A percentile compares a stretch with the other conserved stretches of the same genome.
These are phyloP conservation scores for Sphaeramia orbicularis DNA, from an alignment of 2,797 vertebrate genomes.

Conservation along the genomic window DNA sequence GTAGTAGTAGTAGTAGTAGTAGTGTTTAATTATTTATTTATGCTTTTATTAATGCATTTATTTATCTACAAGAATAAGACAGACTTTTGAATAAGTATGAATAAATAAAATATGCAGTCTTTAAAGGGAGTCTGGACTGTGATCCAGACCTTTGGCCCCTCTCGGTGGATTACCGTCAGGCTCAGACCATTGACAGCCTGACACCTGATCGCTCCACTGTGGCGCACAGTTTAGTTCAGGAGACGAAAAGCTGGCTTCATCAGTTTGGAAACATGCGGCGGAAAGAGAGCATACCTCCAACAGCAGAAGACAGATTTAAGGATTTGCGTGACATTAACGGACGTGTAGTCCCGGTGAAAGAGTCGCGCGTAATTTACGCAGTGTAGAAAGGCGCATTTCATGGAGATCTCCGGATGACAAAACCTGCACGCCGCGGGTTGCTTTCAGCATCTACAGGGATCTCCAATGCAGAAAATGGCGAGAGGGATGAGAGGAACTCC, in stretches of 20 bases:
- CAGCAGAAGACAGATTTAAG: conserved; percentile 17
- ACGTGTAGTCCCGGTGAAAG: conserved; percentile 13
- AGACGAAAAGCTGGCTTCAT: conserved; percentile 23
- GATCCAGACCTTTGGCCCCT: conserved; percentile 61
- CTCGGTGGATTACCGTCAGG: conserved; percentile 42
- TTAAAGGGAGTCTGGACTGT: conserved; percentile 9
- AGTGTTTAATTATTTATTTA: no score
- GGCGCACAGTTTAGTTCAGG: conserved; percentile 38
- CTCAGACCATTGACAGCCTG: conserved; percentile 50
- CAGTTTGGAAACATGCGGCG: conserved; percentile 53
- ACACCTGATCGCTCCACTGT: conserved; percentile 70
- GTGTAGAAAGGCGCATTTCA: conserved; percentile 46
- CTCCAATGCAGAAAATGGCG: conserved; percentile 77
- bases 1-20: no score
- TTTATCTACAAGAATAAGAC: not conserved
- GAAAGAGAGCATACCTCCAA: conserved; percentile 30
- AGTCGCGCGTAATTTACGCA: conserved; percentile 45
- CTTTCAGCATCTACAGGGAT: conserved; percentile 72
- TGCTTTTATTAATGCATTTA: no score
- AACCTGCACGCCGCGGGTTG: conserved; percentile 64
- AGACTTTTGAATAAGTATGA: not conserved
- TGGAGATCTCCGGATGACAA: conserved; percentile 72
- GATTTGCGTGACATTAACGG: conserved; percentile 19
- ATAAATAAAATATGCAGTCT: not conserved
- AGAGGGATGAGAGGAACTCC: conserved; percentile 67